A percentile compares a stretch with the other conserved stretches of the same genome.
Evolutionary conservation across 2,888 invertebrate genomes (phyloP).

Genomic region (Cosmia pyralina): DNA sequence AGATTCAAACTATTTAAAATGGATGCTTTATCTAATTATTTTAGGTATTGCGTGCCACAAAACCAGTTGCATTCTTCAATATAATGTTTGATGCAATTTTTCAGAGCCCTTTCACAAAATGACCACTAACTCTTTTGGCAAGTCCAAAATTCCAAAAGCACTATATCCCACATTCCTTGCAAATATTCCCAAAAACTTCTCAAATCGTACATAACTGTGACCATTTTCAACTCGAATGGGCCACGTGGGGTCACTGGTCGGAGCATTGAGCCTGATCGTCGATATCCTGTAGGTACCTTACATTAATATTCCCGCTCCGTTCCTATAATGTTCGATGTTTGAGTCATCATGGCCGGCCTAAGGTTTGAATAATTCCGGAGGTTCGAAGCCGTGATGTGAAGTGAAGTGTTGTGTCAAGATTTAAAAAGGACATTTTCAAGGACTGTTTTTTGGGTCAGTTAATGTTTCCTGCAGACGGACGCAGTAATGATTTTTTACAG

Average conservation of each 20-base stretch:
- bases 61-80: too few species aligned
- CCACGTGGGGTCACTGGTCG: conserved; percentile 65
- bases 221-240: conserved; percentile 13
- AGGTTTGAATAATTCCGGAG: conserved; percentile 37
- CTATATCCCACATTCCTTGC: neutral
- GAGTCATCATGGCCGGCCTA: neutral
- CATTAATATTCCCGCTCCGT: conserved; percentile 59
- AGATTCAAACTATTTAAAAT: too few species aligned
- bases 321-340: conserved; percentile 18
- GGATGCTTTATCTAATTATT: too few species aligned
- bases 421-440: conserved; percentile 9
- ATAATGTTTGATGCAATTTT: too few species aligned
- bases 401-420: conserved; percentile 39
- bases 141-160: neutral
- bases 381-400: conserved; percentile 37
- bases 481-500: neutral
- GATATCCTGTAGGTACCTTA: conserved; percentile 73
- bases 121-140: neutral
- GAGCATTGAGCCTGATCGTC: conserved; percentile 71
- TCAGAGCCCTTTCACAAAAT: neutral
- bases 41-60: too few species aligned
- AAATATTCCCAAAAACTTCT: neutral
- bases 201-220: neutral
- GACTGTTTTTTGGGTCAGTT: conserved; percentile 21
- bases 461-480: neutral